Evolutionary conservation across 2,888 invertebrate species (phyloP), one percentile per base, ranked within the genome.

Genomic region (Chymomyza caudatula): DNA sequence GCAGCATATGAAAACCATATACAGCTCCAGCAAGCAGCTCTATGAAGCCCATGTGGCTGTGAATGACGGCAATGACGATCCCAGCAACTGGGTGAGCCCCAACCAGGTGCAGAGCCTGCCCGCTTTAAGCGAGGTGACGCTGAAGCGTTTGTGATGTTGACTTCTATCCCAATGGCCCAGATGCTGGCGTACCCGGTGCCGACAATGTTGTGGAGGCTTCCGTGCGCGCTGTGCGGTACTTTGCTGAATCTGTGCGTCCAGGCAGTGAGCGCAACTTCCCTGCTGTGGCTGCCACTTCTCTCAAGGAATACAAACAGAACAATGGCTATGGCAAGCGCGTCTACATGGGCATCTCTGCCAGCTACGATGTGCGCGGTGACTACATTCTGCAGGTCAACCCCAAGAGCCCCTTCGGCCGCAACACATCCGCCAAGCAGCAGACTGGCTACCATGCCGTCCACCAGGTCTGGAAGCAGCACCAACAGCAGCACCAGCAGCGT

Each of bases 251-350:
- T 0, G 90, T 90, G 0, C 77, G 80, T 29, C 88, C 88, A 0
- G 89, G 88, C 0, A 82, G 88, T 22, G 90, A 89, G 68, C 85
- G 82, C 58, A 88, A 86, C 73, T 90, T 90, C 83, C 87, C 90
- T 52, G 87, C 88, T 11, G 85, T 87, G 3, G 78, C 83, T 42
- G 89, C 90, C 69, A 87, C 74, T 61, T 90, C 90, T 0, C 67
- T 87, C 53, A 63, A 84, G 51, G 79, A 87, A 60, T 88, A 89
- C 71, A 83, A 86, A 59, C 85, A 84, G 59, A 86, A 87, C 54
- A 77, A 88, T 3, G 89, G 90, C 47, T 72, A 80, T 49, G 88
- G 88, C 60, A 79, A 79, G 73, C 88, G 87, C 60, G 75, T 85
- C 49, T 87, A 87, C 68, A 90, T 90, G 90, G 90, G 90, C 57